Base-by-base conservation (phyloP, 2,888 invertebrate genomes). In the Dryococelus australis region DNA sequence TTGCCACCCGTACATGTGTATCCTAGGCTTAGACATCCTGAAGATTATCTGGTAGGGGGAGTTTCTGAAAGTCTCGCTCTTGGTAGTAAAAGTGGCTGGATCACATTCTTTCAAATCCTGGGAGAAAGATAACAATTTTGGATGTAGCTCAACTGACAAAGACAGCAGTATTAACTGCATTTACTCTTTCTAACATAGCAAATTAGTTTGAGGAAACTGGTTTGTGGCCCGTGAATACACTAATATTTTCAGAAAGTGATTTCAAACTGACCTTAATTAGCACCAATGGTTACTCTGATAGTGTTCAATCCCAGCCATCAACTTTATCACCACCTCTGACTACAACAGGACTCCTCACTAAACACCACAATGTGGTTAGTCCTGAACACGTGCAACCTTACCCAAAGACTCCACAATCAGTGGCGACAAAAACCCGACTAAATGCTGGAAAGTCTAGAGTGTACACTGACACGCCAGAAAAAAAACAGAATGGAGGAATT, bases 401-500 rank as follows among this genome's bases (percentile, higher is more conserved):
- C 65, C 65, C 65, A 12, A 65, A 65, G 20, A 20, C 10, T 65
- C 65, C 65, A 65, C 65, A 65, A 24, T 65, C 65, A 65, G 24
- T 65, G 65, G 16, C 8, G 65, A 65, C 13, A 65, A 65, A 65
- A 5, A 65, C 16, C 4, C 24, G 65, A 20, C 24, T 8, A 65
- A 65, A 65, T 65, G 65, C 65, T 65, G 65, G 65, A 65, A 65
- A 65, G 65, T 65, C 65, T 12, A 65, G 65, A 65, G 65, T 65
- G 24, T 65, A 65, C 65, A 65, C 65, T 65, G 65, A 65, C 65
- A 65, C 65, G 16, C 13, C 24, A 65, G 65, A 65, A 65, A 65
- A 47, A 65, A 65, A 65, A 65, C 65, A 65, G 65, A 65, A 65
- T 65, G 65, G 65, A 65, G 65, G 65, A 65, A 65, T 65, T 65